Evolutionary conservation across 2,797 vertebrate species (phyloP), one percentile per base, ranked within the genome.

Genomic region (Arnoldichthys spilopterus): DNA sequence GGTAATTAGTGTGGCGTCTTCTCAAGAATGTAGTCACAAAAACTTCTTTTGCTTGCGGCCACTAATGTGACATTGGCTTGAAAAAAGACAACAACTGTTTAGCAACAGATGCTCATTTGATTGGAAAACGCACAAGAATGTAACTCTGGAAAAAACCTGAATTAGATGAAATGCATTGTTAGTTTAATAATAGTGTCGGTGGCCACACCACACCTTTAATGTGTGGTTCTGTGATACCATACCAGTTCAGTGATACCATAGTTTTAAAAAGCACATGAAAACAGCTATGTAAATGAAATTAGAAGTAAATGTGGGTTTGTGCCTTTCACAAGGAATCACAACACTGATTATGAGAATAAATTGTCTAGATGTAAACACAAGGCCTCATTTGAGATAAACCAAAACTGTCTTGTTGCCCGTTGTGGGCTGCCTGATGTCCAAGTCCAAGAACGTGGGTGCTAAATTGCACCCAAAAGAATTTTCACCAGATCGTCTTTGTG

Each of bases 181-280:
- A 72, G 58, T 51, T 40, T 49, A 22, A 72, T 24, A 62, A 61
- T 80, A 20, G 32, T 49, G 69, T 72, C 76, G 80, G 30, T 80
- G 62, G 63, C 77, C 64, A 59, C 80, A 80, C 77, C 80, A 83
- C 72, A 51, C 74, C 80, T 63, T 77, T 77, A 59, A 61, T 51
- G 24, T 70, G 73, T 6, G 12, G 11, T 45, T 40, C 40, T 9
- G 47, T 32, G 56, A 24, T 43, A 45, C 70, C 6, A 2, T 11
- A n/a, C n/a, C 22, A 24, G 37, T 45, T 1, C 64, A 58, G 77
- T 79, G 54, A 73, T 66, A 49, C 54, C 58, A 26, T 74, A 83
- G 53, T 47, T 34, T 5, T 45, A 37, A 49, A 20, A 51, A 74
- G 80, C 77, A 32, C n/a, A 86, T 71, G 30, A n/a, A 78, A 61